Conservation (phyloP, 2,888 invertebrate species). For the Hydriomena furcata region DNA sequence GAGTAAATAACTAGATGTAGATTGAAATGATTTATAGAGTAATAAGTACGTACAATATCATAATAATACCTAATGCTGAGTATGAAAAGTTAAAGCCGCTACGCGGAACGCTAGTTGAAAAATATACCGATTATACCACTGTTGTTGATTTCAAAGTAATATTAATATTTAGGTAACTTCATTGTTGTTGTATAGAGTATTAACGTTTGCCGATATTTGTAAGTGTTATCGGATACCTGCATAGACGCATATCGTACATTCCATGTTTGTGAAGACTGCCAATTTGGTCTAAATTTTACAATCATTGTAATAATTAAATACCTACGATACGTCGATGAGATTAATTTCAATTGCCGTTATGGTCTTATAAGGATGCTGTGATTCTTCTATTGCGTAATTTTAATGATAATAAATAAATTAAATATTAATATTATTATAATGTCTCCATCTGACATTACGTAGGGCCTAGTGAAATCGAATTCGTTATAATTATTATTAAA, state of each 20-base stretch:
- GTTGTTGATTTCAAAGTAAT: conserved; percentile 66
- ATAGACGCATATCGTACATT: conserved; percentile 84
- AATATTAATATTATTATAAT: conserved; percentile 66
- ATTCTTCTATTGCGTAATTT: conserved; percentile 83
- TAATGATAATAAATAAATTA: conserved; percentile 64
- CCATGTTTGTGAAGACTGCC: conserved; percentile 83
- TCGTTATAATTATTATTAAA: conserved; percentile 75
- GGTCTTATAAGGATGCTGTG: conserved; percentile 82
- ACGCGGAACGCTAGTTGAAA: conserved; percentile 35
- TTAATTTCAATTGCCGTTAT: conserved; percentile 80
- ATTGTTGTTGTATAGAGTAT: conserved; percentile 78
- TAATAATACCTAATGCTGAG: conserved; percentile 30
- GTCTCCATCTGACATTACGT: conserved; percentile 77
- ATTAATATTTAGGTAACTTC: conserved; percentile 62
- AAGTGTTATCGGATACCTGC: conserved; percentile 81
- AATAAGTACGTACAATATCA: conserved; percentile 31
- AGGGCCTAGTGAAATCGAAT: conserved; percentile 81
- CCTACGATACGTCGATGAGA: conserved; percentile 79
- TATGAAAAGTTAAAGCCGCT: conserved; percentile 28
- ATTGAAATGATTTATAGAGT: conserved; percentile 29
- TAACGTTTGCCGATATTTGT: conserved; percentile 75
- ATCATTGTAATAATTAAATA: conserved; percentile 76
- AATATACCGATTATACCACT: conserved; percentile 47
- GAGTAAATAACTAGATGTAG: conserved; percentile 26
- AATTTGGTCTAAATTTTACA: conserved; percentile 84